phyloP scores from a whole-genome alignment of 2,888 invertebrate species.

The Julus scandinavius region DNA sequence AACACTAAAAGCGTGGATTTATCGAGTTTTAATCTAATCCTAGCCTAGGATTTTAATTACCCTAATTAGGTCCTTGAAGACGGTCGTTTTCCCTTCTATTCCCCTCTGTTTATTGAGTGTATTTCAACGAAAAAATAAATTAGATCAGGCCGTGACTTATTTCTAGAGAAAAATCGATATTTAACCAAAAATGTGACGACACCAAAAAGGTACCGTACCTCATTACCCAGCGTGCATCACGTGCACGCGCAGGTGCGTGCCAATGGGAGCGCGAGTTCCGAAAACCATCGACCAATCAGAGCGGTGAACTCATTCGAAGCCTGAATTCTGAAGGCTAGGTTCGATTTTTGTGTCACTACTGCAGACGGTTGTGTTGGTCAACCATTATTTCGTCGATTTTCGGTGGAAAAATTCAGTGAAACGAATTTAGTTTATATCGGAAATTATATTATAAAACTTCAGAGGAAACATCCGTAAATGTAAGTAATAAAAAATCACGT shows the following conservation, averaged over 20 bases:
- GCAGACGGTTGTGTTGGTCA: constrained; percentile 2
- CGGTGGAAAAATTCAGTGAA: background rate
- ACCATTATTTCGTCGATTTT: background rate
- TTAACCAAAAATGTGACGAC: background rate
- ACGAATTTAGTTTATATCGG: background rate
- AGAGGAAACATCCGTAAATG: background rate
- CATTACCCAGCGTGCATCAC: background rate
- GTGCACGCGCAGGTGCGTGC: background rate
- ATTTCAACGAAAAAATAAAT: background rate
- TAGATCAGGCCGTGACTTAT: constrained; percentile 4
- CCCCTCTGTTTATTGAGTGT: background rate
- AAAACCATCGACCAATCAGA: background rate
- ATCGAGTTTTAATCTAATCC: background rate
- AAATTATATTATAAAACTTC: background rate
- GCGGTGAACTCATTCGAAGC: background rate
- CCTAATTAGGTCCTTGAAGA: background rate
- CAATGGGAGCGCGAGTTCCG: background rate
- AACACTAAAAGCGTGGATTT: no score
- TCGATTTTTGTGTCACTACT: constrained; percentile 33
- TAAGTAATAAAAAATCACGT: background rate
- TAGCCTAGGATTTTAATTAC: background rate
- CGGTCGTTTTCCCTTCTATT: background rate
- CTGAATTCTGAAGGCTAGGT: background rate
- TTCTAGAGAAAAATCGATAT: background rate
- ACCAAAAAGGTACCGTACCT: constrained; percentile 19